Base-by-base conservation (phyloP, 2,888 invertebrate genomes). In the Hypena proboscidalis region DNA sequence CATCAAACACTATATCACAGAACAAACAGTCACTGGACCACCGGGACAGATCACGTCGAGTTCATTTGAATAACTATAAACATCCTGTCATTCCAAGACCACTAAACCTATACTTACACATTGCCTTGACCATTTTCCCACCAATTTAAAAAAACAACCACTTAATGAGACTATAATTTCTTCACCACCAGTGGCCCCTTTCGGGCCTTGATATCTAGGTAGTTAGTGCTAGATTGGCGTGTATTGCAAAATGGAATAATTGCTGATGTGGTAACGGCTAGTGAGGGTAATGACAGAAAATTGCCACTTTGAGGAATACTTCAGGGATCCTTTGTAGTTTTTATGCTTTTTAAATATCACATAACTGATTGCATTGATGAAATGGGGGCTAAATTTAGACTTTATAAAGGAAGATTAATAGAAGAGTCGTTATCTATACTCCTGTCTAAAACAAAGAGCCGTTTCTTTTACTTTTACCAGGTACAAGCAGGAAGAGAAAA, bases 231-330 rank as follows among this genome's bases (percentile, higher is more conserved):
- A 40, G 10, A 58, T 59, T 59, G 38, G 37, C 31, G 29, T 48
- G 39, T 61, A 55, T 59, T 42, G 36, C 50, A 43, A 52, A 54
- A 57, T 41, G 41, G 8, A 22, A 39, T 56, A 59, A 58, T 65
- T 60, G 57, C 45, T 39, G 37, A 34, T 56, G 22, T 52, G 48
- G 43, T 60, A 50, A 64, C 22, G 47, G 33, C 48, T 51, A 48
- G 47, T 43, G 47, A 47, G 26, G 46, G 35, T 67, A 66, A 70
- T 67, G 60, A 64, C 45, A 19, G 32, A 39, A 70, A 70, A 67
- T 70, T 71, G 51, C 33, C 50, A 54, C 53, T 45, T 54, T 43
- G 36, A 31, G 33, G 42, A 20, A 22, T 20, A n/a, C 35, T 49
- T 51, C 38, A 50, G 42, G 8, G 44, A 49, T 52, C 40, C 51